Evolutionary conservation across 2,888 invertebrate species (phyloP).

Genomic region (Cryptocephalus moraei): DNA sequence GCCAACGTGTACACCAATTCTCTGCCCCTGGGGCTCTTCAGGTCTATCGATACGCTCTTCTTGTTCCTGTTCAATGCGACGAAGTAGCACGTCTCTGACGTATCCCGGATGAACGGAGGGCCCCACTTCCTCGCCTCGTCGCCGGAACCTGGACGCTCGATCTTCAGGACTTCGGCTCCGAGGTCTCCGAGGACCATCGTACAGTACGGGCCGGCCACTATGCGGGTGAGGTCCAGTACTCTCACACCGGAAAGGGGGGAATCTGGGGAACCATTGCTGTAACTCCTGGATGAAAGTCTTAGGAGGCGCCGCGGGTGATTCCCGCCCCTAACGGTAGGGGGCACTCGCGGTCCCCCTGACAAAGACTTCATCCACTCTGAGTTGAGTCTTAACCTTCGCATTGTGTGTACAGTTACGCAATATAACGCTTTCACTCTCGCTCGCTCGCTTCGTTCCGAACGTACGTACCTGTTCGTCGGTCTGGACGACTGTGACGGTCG

Average conservation of each 20-base stretch:
- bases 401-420: too few species aligned
- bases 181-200: constrained; percentile 89
- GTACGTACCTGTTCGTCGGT: constrained; percentile 20
- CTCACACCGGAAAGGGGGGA: constrained; percentile 61
- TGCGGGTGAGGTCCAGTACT: constrained; percentile 71
- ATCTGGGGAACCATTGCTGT: constrained; percentile 5
- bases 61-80: constrained; percentile 88
- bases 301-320: too few species aligned
- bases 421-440: too few species aligned
- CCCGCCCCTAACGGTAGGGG: too few species aligned
- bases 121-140: constrained; percentile 92
- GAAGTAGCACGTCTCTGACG: constrained; percentile 69
- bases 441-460: too few species aligned
- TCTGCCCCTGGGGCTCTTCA: constrained; percentile 59
- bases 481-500: constrained; percentile 31
- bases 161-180: constrained; percentile 87
- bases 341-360: too few species aligned
- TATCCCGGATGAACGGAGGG: constrained; percentile 68
- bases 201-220: constrained; percentile 90
- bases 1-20: constrained; percentile 61
- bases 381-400: too few species aligned
- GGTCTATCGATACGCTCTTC: constrained; percentile 79
- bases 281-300: too few species aligned
- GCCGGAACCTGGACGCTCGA: constrained; percentile 72
- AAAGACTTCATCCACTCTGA: too few species aligned